Evolutionary conservation across 2,113 vertebrate species (phyloP), one percentile per base, ranked within the genome.

Genomic region (Tachysurus fulvidraco): DNA sequence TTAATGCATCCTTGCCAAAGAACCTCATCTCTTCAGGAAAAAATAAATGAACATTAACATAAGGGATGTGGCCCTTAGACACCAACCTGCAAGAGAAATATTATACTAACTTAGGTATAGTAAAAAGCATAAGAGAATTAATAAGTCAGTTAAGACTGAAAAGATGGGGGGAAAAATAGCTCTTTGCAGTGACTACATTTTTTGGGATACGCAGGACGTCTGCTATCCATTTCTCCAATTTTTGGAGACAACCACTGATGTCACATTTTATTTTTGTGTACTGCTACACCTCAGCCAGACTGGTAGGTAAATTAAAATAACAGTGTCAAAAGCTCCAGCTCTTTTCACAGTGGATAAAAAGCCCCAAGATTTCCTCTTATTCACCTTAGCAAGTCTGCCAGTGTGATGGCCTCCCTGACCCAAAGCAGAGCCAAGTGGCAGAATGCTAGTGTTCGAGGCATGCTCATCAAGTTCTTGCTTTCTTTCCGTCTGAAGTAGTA

Each of bases 21-120:
- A 94, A 86, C 83, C 83, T 92, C 92, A 96, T 94, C 84, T 94
- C 92, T 1, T 93, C 92, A 0, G 94, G 94, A 55, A 96, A 91
- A 0, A 67, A 28, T 28, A 92, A 91, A n/a, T 93, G 89, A 3
- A 91, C 91, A 13, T 92, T 92, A 1, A 94, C 10, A 9, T 94
- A 96, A 1, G 95, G 95, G 69, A 96, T 73, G 46, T 88, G 90
- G 0, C 93, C 92, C 13, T 92, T 90, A 0, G 57, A 90, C 65
- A 93, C 94, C 90, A 96, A 57, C 89, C 95, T 96, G 93, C 64
- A 23, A 83, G 8, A 78, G n/a, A 65, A 54, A 69, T 17, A 41
- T 0, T 11, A 52, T 7, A 54, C 13, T 54, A 0, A 13, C 55
- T 65, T 62, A 55, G 19, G 59, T 30, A 44, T 16, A 69, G 1